Base-by-base conservation (phyloP, 2,888 invertebrate species). In the Perdita meconis region DNA sequence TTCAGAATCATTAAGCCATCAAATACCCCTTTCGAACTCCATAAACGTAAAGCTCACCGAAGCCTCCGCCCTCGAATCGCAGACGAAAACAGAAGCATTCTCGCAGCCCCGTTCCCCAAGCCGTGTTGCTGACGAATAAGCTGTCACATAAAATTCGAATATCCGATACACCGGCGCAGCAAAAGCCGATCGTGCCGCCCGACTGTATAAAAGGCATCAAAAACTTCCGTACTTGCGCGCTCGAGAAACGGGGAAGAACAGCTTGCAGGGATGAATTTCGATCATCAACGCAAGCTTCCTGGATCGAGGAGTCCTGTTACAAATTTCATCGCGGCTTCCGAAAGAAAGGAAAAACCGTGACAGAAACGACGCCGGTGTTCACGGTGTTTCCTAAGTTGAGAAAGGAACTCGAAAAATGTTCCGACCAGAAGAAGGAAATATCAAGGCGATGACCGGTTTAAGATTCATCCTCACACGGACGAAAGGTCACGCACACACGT, bases 91-190 rank as follows among this genome's bases (percentile, higher is more conserved):
- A 13, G 38, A 53, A 59, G 26, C 57, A 24, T 56, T 64, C 56
- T 42, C 44, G 30, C 42, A n/a, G 22, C 30, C 34, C 26, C 24
- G 36, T 57, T 51, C 12, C n/a, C 69, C 24, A 26, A 22, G 12
- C 56, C 13, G 34, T 16, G 36, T 12, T 6, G 26, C 6, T 55
- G 76, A 51, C 55, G 59, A 79, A 71, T 65, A 79, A 72, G 56
- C 64, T 79, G 76, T 79, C 76, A 53, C 64, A 79, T 79, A 79
- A 79, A 79, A 74, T 65, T 78, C 75, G 51, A 65, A 63, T 53
- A 30, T 36, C 24, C 69, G 65, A 66, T 66, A 61, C 24, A 22
- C 12, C 5, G 19, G 26, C 34, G 24, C 47, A 19, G 22, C 22
- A 19, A 16, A 47, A 47, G 13, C 44, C 55, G 55, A 61, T 68